phyloP scores from a whole-genome alignment of 37 sponge, comb jelly and placozoan species.

The Beroe forskalii region DNA sequence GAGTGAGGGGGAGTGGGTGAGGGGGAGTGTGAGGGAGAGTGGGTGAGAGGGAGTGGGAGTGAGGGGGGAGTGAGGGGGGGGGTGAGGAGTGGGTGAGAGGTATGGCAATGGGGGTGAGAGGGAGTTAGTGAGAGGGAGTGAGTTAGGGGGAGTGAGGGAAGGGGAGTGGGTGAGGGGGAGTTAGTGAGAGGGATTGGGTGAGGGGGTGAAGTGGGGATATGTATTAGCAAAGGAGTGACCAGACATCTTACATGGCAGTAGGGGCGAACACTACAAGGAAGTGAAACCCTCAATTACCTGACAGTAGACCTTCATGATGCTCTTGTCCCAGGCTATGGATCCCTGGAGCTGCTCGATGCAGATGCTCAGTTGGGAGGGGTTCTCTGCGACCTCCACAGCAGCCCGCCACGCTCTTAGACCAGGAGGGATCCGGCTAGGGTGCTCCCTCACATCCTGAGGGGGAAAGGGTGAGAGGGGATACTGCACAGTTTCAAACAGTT shows the following conservation, averaged over 20 bases:
- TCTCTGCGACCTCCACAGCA: slow-evolving; percentile 72
- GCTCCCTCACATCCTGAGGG: slow-evolving; percentile 1
- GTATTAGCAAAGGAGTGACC: background rate
- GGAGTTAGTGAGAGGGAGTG: too few species aligned
- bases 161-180: too few species aligned
- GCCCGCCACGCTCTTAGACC: slow-evolving; percentile 70
- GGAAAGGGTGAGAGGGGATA: background rate
- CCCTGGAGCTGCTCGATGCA: slow-evolving; percentile 71
- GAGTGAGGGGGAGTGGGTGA: too few species aligned
- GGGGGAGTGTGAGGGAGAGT: too few species aligned
- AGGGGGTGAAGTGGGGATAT: slow-evolving; percentile 1
- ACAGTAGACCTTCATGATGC: slow-evolving; percentile 74
- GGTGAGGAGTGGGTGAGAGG: too few species aligned
- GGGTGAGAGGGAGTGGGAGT: too few species aligned
- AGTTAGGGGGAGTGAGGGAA: too few species aligned
- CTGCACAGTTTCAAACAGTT: too few species aligned
- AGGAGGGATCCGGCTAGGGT: slow-evolving; percentile 14
- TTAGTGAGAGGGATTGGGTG: background rate
- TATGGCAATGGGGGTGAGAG: too few species aligned
- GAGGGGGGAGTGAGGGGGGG: too few species aligned
- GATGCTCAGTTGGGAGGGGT: slow-evolving; percentile 82
- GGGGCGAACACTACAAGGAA: background rate
- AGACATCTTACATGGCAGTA: background rate
- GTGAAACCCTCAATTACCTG: slow-evolving; percentile 17
- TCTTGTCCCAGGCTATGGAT: slow-evolving; percentile 92